A percentile compares a stretch with the other conserved stretches of the same genome.
phyloP scores from a whole-genome alignment of 2,797 vertebrate genomes.

The Rhabdomys pumilio region DNA sequence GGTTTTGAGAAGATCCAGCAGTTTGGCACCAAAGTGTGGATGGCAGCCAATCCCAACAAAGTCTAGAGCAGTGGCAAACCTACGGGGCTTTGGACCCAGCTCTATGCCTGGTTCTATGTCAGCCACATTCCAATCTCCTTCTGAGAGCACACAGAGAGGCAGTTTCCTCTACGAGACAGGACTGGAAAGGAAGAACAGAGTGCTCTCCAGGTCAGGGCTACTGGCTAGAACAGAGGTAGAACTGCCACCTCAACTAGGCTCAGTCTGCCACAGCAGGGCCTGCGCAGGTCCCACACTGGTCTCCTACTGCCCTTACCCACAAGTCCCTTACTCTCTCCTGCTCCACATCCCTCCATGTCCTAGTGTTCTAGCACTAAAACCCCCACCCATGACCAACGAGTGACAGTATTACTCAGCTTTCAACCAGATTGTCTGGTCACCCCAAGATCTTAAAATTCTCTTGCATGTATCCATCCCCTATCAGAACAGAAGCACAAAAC shows the following conservation, averaged over 20 bases:
- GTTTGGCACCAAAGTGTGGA: background rate
- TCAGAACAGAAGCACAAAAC: conserved; percentile 21
- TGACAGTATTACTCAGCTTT: background rate
- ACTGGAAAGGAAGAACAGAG: background rate
- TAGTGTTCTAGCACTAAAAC: too few species aligned
- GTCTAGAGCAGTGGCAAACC: background rate
- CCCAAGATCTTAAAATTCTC: background rate
- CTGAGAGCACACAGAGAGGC: background rate
- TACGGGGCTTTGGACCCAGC: background rate
- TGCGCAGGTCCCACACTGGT: background rate
- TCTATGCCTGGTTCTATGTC: background rate
- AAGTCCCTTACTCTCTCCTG: background rate
- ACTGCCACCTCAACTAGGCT: background rate
- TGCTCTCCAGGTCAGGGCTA: background rate
- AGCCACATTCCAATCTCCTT: background rate
- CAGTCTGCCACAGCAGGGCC: background rate
- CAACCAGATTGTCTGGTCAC: background rate
- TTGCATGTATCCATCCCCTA: background rate
- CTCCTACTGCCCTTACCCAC: background rate
- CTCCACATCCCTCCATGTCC: background rate
- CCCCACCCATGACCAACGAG: background rate
- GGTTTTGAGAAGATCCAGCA: background rate
- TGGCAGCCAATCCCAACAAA: background rate
- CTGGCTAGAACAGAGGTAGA: background rate
- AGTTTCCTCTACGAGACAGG: background rate